phyloP scores from a whole-genome alignment of 2,797 vertebrate genomes.

The Hirundo rustica region DNA sequence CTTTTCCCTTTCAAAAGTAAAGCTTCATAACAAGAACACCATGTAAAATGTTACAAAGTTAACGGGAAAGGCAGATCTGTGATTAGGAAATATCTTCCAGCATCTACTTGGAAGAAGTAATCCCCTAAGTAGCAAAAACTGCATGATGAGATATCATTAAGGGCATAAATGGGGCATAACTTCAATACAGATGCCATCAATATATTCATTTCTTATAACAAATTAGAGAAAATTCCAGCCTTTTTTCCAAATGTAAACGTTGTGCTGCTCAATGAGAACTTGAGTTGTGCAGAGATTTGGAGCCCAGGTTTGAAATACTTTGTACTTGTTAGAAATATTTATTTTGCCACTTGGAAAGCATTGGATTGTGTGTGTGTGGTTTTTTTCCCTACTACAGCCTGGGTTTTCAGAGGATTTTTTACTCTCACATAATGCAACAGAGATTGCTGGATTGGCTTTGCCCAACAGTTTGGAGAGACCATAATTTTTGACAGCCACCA shows the following conservation, averaged over 20 bases:
- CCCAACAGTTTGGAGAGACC: background rate
- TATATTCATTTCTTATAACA: background rate
- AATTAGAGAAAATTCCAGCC: background rate
- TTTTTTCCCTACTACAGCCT: background rate
- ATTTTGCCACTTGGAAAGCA: background rate
- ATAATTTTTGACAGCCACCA: background rate
- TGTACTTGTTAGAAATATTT: background rate
- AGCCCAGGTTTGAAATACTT: background rate
- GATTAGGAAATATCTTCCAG: background rate
- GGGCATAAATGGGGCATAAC: conserved; percentile 28
- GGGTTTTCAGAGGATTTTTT: background rate
- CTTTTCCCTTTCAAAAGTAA: background rate
- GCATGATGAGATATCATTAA: background rate
- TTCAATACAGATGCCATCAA: background rate
- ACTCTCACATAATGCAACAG: background rate
- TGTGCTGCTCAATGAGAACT: background rate
- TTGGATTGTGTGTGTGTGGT: background rate
- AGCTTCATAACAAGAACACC: background rate
- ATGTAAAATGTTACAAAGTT: background rate
- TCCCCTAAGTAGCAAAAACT: background rate
- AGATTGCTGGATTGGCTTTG: background rate
- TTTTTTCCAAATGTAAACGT: background rate
- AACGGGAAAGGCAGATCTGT: background rate
- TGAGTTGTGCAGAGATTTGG: background rate
- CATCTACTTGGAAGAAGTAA: background rate